Evolutionary conservation across 2,113 vertebrate genomes (phyloP).

Genomic region (Indicator indicator): DNA sequence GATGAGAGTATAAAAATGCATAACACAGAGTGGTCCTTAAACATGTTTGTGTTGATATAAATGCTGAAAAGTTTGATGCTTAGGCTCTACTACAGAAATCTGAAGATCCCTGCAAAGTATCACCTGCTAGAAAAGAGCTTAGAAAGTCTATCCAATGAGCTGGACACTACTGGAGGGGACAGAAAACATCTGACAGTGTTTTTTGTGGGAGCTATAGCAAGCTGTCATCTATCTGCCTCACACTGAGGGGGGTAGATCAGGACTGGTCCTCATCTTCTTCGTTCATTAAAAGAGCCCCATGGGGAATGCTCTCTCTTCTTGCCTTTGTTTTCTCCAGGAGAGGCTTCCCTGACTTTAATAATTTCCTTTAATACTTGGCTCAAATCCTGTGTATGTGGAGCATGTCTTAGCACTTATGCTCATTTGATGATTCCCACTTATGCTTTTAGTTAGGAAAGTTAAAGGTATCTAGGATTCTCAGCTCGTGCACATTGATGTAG

Average conservation of each 20-base stretch:
- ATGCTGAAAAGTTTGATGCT: neutral
- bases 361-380: constrained; percentile 5
- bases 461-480: neutral
- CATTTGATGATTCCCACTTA: constrained; percentile 19
- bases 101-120: neutral
- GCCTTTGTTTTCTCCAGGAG: neutral
- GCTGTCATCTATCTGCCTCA: neutral
- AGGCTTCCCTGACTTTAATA: neutral
- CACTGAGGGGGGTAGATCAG: neutral
- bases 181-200: neutral
- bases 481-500: neutral
- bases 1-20: neutral
- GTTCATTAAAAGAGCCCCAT: neutral
- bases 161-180: neutral
- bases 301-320: neutral
- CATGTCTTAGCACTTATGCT: neutral
- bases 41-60: neutral
- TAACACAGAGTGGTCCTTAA: neutral
- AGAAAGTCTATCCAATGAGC: neutral
- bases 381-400: neutral
- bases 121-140: neutral
- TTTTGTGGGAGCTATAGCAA: neutral
- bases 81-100: neutral
- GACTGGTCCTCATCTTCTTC: neutral
- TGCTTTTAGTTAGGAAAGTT: constrained; percentile 16